phyloP scores from a whole-genome alignment of 1,140 invertebrate genomes.

The Meloidogyne floridensis region DNA sequence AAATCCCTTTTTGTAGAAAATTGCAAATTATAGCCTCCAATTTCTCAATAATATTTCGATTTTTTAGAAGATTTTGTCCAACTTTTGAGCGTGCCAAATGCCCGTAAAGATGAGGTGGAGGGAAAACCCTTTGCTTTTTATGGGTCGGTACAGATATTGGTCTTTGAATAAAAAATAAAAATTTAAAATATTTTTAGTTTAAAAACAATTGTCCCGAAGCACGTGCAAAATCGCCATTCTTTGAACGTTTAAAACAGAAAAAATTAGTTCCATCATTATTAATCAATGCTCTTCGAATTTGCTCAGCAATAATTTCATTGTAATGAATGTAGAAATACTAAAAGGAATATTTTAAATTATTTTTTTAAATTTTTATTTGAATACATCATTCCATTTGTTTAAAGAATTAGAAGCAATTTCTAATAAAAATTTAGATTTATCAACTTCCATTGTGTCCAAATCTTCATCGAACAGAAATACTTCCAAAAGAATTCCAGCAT shows the following conservation, averaged over 20 bases:
- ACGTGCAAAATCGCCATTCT: slow-evolving; percentile 24
- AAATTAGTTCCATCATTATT: slow-evolving; percentile 6
- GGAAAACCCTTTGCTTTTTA: neutral
- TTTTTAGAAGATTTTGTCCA: neutral
- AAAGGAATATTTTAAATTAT: slow-evolving; percentile 12
- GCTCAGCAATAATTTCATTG: slow-evolving; percentile 21
- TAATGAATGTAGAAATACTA: slow-evolving; percentile 24
- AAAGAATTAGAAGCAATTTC: neutral
- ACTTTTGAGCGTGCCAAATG: slow-evolving; percentile 19
- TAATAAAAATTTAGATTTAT: neutral
- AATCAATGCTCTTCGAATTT: slow-evolving; percentile 10
- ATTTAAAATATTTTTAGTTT: neutral
- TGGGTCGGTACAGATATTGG: neutral
- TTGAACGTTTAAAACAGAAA: slow-evolving; percentile 20
- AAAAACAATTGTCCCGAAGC: slow-evolving; percentile 14
- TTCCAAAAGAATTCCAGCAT: slow-evolving; percentile 21
- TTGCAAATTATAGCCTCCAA: neutral
- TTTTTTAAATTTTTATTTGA: neutral
- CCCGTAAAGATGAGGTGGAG: slow-evolving; percentile 23
- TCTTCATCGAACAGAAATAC: slow-evolving; percentile 26
- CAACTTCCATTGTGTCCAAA: slow-evolving; percentile 3
- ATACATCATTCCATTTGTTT: neutral
- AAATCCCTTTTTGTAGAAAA: slow-evolving; percentile 9
- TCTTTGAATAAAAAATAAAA: neutral
- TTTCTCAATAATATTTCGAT: neutral